Evolutionary conservation across 1,140 invertebrate species (phyloP).

Genomic region (Venturia canescens): DNA sequence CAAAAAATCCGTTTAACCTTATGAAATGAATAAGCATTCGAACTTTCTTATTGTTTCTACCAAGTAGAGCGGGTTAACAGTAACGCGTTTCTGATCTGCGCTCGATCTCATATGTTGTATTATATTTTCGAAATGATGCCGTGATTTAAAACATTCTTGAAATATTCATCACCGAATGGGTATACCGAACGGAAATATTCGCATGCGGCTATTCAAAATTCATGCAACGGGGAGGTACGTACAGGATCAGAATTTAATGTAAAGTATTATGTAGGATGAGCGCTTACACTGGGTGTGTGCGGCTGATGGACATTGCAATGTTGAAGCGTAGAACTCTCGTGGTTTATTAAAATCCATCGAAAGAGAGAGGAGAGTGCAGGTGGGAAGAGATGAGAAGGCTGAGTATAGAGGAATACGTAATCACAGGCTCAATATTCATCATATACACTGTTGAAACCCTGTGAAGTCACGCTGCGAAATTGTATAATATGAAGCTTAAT

Average conservation of each 20-base stretch:
- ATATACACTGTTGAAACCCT: conserved; percentile 27
- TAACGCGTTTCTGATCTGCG: too few species aligned
- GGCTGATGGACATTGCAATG: conserved; percentile 33
- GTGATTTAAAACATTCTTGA: neutral
- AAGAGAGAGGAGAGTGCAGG: conserved; percentile 6
- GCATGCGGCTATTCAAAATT: neutral
- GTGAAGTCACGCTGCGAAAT: conserved; percentile 27
- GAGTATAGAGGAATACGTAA: conserved; percentile 19
- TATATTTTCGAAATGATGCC: too few species aligned
- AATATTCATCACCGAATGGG: too few species aligned
- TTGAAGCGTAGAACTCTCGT: conserved; percentile 5
- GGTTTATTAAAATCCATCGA: conserved; percentile 40
- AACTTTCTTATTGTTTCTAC: too few species aligned
- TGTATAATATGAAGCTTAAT: conserved; percentile 40
- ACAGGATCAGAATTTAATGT: conserved; percentile 18
- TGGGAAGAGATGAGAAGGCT: neutral
- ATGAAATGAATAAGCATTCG: too few species aligned
- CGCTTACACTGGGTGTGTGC: neutral
- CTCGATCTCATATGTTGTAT: too few species aligned
- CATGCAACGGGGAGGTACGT: neutral
- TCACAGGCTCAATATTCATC: conserved; percentile 38
- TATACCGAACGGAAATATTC: neutral
- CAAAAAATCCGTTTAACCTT: too few species aligned
- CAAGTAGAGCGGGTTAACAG: too few species aligned
- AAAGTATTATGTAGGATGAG: conserved; percentile 33